These are phyloP conservation scores for Busseola fusca DNA, from an alignment of 2,888 invertebrate genomes.

Conservation along the genomic window DNA sequence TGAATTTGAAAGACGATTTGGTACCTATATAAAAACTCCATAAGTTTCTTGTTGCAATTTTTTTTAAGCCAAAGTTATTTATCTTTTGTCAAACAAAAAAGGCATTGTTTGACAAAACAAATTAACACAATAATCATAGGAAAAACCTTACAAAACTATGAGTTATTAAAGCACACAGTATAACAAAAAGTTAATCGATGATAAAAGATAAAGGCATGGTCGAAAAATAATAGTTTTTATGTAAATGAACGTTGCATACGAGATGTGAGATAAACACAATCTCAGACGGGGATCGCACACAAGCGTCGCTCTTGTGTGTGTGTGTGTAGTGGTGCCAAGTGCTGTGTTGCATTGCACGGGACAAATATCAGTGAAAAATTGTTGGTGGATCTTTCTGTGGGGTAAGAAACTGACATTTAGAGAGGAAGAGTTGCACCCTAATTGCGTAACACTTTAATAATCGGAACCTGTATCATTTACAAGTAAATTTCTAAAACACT, in stretches of 20 bases:
- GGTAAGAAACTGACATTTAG: neutral
- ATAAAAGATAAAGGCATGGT: slow-evolving; percentile 69
- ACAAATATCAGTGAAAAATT: slow-evolving; percentile 17
- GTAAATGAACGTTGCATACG: slow-evolving; percentile 80
- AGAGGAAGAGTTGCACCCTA: too few relatives aligned
- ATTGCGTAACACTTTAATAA: too few relatives aligned
- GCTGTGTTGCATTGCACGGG: slow-evolving; percentile 34
- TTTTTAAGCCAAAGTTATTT: neutral
- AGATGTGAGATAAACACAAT: slow-evolving; percentile 71
- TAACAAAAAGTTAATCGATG: slow-evolving; percentile 74
- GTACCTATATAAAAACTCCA: neutral
- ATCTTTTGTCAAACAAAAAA: neutral
- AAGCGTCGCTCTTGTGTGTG: slow-evolving; percentile 55
- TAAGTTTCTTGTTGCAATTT: neutral
- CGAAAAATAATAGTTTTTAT: slow-evolving; percentile 82
- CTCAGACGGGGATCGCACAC: slow-evolving; percentile 64
- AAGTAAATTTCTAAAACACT: too few relatives aligned
- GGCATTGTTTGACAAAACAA: neutral
- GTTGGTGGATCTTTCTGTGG: neutral
- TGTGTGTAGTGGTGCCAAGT: slow-evolving; percentile 54
- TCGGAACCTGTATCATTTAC: too few relatives aligned
- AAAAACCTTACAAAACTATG: slow-evolving; percentile 35
- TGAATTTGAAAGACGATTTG: neutral
- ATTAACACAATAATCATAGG: slow-evolving; percentile 1
- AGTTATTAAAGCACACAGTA: slow-evolving; percentile 55